Conservation (phyloP, 2,797 vertebrate genomes). For the Anolis apletophallus region DNA sequence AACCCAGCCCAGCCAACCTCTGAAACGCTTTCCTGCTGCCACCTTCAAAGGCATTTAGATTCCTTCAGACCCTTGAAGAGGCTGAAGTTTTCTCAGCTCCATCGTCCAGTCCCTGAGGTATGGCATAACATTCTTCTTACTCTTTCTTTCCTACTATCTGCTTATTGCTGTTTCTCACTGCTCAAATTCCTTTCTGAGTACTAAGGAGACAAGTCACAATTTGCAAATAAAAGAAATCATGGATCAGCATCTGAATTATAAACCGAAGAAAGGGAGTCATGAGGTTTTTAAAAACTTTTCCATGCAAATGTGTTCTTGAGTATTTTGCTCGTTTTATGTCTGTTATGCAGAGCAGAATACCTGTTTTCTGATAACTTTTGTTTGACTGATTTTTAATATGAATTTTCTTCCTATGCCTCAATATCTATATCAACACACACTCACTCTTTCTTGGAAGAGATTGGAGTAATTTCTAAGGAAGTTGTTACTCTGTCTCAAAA, state of each 20-base stretch:
- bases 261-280: not conserved
- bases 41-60: conserved; percentile 83
- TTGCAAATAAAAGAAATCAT: not conserved
- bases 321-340: not conserved
- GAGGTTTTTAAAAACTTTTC: not conserved
- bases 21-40: conserved; percentile 77
- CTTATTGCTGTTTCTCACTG: not conserved
- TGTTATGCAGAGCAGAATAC: conserved; percentile 24
- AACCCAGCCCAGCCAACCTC: conserved; percentile 76
- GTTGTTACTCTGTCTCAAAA: conserved; percentile 36
- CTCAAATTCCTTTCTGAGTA: not conserved
- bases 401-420: not conserved
- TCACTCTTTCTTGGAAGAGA: conserved; percentile 1
- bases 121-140: conserved; percentile 60
- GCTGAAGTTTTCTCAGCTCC: conserved; percentile 80
- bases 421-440: not conserved
- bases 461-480: not conserved
- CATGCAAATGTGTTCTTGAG: not conserved
- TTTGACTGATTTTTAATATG: not conserved
- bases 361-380: not conserved
- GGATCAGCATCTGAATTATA: not conserved
- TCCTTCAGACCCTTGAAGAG: conserved; percentile 78
- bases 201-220: not conserved
- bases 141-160: conserved; percentile 14
- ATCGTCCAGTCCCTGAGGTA: conserved; percentile 85